These are phyloP conservation scores for Calcarius lapponicus DNA, from an alignment of 2,797 vertebrate genomes.

Conservation along the genomic window DNA sequence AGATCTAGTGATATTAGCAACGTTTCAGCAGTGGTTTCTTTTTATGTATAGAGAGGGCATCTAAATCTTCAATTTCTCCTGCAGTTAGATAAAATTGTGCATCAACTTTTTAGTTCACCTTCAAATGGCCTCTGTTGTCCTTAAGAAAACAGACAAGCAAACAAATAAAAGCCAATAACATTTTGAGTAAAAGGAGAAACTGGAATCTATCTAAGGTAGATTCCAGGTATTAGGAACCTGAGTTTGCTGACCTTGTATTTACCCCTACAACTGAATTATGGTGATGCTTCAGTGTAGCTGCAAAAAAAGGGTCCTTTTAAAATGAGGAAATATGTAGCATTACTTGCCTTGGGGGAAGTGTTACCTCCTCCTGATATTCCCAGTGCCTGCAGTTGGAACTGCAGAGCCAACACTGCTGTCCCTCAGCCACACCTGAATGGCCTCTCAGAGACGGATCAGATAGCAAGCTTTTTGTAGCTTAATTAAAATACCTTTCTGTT, in stretches of 20 bases:
- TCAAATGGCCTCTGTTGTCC: not conserved
- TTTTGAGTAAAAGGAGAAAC: not conserved
- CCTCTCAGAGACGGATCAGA: not conserved
- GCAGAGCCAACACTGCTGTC: not conserved
- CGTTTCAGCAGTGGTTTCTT: not conserved
- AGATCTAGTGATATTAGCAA: conserved; percentile 5
- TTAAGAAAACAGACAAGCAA: not conserved
- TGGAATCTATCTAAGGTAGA: not conserved
- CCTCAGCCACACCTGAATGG: not conserved
- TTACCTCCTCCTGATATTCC: not conserved
- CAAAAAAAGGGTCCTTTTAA: not conserved
- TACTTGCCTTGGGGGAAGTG: not conserved
- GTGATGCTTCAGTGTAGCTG: not conserved
- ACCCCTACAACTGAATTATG: not conserved
- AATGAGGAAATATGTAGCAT: not conserved
- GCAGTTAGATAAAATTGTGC: not conserved
- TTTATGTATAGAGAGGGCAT: not conserved
- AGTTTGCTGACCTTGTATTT: not conserved
- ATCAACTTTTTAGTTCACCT: not conserved
- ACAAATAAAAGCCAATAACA: not conserved
- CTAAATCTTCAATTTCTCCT: not conserved
- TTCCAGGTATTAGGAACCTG: not conserved
- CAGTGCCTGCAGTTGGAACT: not conserved
- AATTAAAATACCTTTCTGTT: not conserved
- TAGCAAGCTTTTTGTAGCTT: not conserved